Conservation (phyloP, 2,113 vertebrate genomes). For the Entomyzon cyanotis region DNA sequence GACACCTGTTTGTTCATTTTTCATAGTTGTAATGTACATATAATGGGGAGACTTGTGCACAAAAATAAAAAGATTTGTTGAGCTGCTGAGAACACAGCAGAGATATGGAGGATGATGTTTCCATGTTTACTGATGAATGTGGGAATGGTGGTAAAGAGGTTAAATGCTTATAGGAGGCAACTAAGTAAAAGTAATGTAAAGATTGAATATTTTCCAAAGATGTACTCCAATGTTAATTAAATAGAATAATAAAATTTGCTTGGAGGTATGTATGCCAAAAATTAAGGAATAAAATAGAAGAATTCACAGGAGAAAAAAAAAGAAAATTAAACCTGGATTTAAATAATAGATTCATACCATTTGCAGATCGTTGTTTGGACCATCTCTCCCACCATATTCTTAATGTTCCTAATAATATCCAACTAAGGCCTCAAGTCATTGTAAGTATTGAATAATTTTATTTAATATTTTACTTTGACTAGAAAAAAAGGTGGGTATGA, state of each 20-base stretch:
- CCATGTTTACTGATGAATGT: neutral
- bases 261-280: neutral
- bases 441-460: neutral
- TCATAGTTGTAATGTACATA: neutral
- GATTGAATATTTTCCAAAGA: neutral
- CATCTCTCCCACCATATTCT: neutral
- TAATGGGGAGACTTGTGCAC: neutral
- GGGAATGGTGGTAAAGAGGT: neutral
- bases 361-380: neutral
- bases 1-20: neutral
- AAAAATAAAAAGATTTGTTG: neutral
- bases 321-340: neutral
- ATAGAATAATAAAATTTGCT: neutral
- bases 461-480: neutral
- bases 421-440: neutral
- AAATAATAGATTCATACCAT: neutral
- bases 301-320: neutral
- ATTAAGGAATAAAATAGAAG: neutral
- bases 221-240: neutral
- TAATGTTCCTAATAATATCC: neutral
- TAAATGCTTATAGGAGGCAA: neutral
- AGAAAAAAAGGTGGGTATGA: neutral
- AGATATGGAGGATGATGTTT: neutral
- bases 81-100: neutral
- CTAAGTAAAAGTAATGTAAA: neutral